Conservation (phyloP, 2,888 invertebrate species). For the Caprella mutica region DNA sequence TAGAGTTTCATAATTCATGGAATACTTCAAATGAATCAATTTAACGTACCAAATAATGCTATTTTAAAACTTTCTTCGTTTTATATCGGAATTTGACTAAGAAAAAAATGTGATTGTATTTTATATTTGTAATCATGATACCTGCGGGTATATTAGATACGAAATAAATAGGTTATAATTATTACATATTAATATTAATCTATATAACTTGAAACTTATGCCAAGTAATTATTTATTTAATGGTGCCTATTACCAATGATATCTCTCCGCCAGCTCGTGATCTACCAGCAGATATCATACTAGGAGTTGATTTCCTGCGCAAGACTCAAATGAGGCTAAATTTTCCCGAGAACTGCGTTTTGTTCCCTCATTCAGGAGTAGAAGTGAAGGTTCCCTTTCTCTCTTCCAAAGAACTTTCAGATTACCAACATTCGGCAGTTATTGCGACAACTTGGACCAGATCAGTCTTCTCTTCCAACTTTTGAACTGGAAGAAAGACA, state of each 20-base stretch:
- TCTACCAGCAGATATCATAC: slow-evolving; percentile 29
- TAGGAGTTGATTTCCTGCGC: slow-evolving; percentile 34
- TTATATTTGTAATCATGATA: neutral
- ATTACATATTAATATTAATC: neutral
- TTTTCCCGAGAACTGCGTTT: slow-evolving; percentile 30
- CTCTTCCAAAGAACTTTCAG: slow-evolving; percentile 22
- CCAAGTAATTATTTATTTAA: neutral
- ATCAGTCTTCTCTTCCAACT: slow-evolving; percentile 31
- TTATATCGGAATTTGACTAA: neutral
- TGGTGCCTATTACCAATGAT: neutral
- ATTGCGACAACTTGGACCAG: neutral
- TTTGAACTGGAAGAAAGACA: too few relatives aligned
- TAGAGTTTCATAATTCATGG: too few relatives aligned
- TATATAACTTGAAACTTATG: neutral
- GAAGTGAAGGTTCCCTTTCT: slow-evolving; percentile 30
- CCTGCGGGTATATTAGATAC: neutral
- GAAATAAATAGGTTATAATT: neutral
- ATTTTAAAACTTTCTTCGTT: too few relatives aligned
- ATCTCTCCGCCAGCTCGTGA: slow-evolving; percentile 27
- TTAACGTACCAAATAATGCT: too few relatives aligned
- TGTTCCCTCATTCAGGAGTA: slow-evolving; percentile 9
- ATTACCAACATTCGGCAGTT: slow-evolving; percentile 11
- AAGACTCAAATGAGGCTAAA: slow-evolving; percentile 31
- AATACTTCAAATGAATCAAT: too few relatives aligned
- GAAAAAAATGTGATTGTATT: neutral